phyloP scores from a whole-genome alignment of 2,888 invertebrate species.

The Coecobrya sp. region DNA sequence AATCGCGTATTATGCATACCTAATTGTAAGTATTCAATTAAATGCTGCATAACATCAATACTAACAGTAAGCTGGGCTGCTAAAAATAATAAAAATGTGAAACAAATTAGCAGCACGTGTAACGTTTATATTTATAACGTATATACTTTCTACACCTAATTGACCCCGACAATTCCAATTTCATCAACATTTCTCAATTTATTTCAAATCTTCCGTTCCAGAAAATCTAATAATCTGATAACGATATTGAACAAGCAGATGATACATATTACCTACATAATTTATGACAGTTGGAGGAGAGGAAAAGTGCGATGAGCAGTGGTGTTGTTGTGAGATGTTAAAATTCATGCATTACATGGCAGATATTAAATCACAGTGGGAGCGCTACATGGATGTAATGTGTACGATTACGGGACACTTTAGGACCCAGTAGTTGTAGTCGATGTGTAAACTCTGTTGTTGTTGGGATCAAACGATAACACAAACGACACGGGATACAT shows the following conservation, averaged over 20 bases:
- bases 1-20: too few species aligned
- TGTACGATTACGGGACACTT: slow-evolving; percentile 69
- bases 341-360: slow-evolving; percentile 70
- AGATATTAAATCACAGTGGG: slow-evolving; percentile 59
- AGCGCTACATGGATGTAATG: slow-evolving; percentile 64
- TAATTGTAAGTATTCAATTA: too few species aligned
- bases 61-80: too few species aligned
- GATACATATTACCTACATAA: slow-evolving; percentile 59
- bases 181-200: neutral
- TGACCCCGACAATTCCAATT: neutral
- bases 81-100: too few species aligned
- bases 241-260: slow-evolving; percentile 58
- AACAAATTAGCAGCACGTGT: too few species aligned
- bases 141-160: too few species aligned
- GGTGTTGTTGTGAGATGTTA: slow-evolving; percentile 29
- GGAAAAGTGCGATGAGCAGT: slow-evolving; percentile 20
- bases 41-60: too few species aligned
- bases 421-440: slow-evolving; percentile 21
- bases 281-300: slow-evolving; percentile 69
- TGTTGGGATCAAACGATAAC: slow-evolving; percentile 67
- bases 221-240: slow-evolving; percentile 68
- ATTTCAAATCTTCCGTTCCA: slow-evolving; percentile 6
- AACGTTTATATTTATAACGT: too few species aligned
- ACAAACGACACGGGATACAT: slow-evolving; percentile 40
- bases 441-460: neutral